These are phyloP conservation scores for Coilia nasus DNA, from an alignment of 2,797 vertebrate species.

Conservation along the genomic window DNA sequence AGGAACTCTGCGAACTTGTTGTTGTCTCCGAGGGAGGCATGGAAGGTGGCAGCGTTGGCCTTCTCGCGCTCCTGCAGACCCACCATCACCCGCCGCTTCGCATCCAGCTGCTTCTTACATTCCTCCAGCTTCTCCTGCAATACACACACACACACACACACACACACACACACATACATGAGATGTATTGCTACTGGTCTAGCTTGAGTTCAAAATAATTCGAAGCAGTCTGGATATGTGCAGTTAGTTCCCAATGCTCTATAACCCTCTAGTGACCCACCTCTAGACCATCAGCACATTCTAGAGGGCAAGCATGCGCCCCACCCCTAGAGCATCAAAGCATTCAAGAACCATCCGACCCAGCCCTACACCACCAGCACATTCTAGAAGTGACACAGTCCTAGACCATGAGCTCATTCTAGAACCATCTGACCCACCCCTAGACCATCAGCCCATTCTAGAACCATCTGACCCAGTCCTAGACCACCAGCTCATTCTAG, in stretches of 20 bases:
- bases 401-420: no score
- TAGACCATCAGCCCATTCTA: no score
- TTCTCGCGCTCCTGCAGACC: constrained; percentile 81
- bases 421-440: neutral
- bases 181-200: no score
- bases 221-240: no score
- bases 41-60: constrained; percentile 74
- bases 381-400: no score
- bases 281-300: neutral
- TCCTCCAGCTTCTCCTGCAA: constrained; percentile 78
- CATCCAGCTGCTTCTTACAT: constrained; percentile 75
- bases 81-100: constrained; percentile 75
- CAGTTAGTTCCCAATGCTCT: no score
- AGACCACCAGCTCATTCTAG: no score
- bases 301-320: neutral
- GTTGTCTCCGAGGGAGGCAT: constrained; percentile 80
- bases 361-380: no score
- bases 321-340: neutral
- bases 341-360: no score
- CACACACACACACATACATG: neutral
- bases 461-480: no score
- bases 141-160: constrained; percentile 36
- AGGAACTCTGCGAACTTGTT: constrained; percentile 85
- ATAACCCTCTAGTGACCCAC: neutral
- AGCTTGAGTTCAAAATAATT: neutral